Evolutionary conservation across 2,888 invertebrate genomes (phyloP), one percentile per base, ranked within the genome.

Genomic region (Philereme vetulata): DNA sequence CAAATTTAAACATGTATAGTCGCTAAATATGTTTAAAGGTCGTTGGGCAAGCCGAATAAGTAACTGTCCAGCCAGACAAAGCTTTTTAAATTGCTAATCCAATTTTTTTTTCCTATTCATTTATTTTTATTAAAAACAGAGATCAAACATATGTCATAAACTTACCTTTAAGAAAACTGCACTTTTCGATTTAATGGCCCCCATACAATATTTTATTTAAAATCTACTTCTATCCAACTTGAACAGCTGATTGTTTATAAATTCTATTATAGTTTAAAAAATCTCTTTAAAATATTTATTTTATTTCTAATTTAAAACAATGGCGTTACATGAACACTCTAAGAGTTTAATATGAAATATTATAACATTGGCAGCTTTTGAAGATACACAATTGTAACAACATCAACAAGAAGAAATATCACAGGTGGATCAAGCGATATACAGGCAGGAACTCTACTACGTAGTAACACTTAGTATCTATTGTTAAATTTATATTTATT

Each of bases 361-460:
- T 76, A 73, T 73, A 78, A 80, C 75, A 80, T 79, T 84, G 83
- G 81, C 82, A 87, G 82, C 76, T 77, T 80, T 65, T 75, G 75
- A 80, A 82, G 74, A 78, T 72, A 78, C 81, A 78, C 79, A 75
- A 77, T 82, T 72, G 68, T 59, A 62, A 58, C 51, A 56, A 45
- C 36, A 50, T 81, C 68, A 84, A 86, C 77, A 79, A 82, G 82
- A 80, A 76, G 78, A 83, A 83, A 78, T 92, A 92, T 91, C 91
- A 91, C 91, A 92, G 90, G 88, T 85, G 79, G 81, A 84, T 84
- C 72, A 89, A 90, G 89, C 90, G 81, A 86, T 85, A 74, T 81
- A 88, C 86, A 89, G 86, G 86, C 91, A 90, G 90, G 90, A 90
- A 87, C 87, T 87, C 86, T 89, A 90, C 80, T 75, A 76, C 75